Conservation (phyloP, 2,113 vertebrate species). For the Ifrita kowaldi region DNA sequence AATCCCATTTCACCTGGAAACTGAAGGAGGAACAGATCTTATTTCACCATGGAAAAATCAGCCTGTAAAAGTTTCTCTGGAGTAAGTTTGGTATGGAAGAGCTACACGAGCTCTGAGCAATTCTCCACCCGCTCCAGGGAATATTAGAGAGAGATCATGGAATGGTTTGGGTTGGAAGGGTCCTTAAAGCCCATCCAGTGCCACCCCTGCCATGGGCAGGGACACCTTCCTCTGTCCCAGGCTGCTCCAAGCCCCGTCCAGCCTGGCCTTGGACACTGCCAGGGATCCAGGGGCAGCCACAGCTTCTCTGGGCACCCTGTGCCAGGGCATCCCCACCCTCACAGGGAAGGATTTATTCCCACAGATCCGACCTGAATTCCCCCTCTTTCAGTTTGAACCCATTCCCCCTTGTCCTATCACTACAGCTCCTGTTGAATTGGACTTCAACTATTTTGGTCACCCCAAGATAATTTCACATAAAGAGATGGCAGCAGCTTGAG, state of each 20-base stretch:
- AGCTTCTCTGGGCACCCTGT: not conserved
- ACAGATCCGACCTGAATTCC: not conserved
- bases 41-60: not conserved
- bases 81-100: not conserved
- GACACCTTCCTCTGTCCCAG: not conserved
- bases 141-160: not conserved
- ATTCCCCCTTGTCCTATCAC: not conserved
- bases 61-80: not conserved
- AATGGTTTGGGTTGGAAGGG: not conserved
- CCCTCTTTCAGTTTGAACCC: not conserved
- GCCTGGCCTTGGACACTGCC: not conserved
- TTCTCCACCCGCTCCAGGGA: rapidly evolving
- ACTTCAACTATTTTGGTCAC: not conserved
- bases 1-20: not conserved
- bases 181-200: not conserved
- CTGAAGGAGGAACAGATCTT: not conserved
- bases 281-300: not conserved
- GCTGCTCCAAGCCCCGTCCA: not conserved
- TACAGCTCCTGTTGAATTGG: not conserved
- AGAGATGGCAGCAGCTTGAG: not conserved
- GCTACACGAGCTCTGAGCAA: not conserved
- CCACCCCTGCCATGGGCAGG: not conserved
- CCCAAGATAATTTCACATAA: not conserved
- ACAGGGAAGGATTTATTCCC: not conserved
- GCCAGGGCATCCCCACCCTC: not conserved